phyloP scores from a whole-genome alignment of 2,797 vertebrate genomes.

The Podarcis lilfordi region DNA sequence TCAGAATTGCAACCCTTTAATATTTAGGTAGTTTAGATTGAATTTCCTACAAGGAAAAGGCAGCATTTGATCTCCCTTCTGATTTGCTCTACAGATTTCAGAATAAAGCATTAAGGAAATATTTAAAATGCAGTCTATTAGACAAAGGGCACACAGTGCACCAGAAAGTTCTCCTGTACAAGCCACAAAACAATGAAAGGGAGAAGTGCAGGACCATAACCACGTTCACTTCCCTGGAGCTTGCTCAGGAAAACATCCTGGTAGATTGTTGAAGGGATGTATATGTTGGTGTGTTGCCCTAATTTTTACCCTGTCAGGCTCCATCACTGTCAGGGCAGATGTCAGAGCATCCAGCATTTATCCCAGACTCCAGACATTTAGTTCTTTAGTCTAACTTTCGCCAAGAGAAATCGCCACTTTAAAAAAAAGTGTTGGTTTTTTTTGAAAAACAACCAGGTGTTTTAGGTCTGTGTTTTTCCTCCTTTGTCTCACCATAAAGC shows the following conservation, averaged over 20 bases:
- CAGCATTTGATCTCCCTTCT: conserved; percentile 34
- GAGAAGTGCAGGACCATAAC: neutral
- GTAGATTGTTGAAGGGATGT: neutral
- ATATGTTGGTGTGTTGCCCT: neutral
- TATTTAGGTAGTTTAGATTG: neutral
- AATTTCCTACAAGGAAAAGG: conserved; percentile 2
- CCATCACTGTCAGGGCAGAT: neutral
- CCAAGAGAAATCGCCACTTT: conserved; percentile 34
- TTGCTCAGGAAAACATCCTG: neutral
- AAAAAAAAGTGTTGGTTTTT: neutral
- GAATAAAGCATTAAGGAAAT: conserved; percentile 39
- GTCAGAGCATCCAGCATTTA: neutral
- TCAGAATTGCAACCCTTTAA: neutral
- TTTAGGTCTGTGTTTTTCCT: conserved; percentile 8
- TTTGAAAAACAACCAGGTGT: neutral
- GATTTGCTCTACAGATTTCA: neutral
- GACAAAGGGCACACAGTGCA: neutral
- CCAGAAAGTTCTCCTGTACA: neutral
- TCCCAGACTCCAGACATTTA: conserved; percentile 16
- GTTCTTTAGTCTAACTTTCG: conserved; percentile 30
- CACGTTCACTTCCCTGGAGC: neutral
- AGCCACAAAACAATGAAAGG: neutral
- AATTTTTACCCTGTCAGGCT: neutral
- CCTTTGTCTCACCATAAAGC: conserved; percentile 33
- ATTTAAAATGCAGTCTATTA: conserved; percentile 43